Evolutionary conservation across 92 coral and sea anemone genomes (phyloP).

Genomic region (Palythoa grandis): DNA sequence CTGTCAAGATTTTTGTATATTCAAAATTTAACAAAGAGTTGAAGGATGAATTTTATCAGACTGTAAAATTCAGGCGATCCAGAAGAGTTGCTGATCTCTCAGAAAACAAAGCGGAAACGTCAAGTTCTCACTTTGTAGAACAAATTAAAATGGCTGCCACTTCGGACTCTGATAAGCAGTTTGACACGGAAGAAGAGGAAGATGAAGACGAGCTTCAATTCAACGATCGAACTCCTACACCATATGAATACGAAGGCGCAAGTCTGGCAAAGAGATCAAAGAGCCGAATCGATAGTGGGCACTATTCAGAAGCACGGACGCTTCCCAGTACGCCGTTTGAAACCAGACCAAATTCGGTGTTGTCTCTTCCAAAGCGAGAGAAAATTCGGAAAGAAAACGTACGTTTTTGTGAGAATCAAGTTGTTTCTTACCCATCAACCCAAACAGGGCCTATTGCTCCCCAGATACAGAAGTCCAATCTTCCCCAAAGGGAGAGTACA

Average conservation of each 20-base stretch:
- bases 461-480: background rate
- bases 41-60: constrained; percentile 9
- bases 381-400: constrained; percentile 31
- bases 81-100: constrained; percentile 3
- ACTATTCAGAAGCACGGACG: constrained; percentile 29
- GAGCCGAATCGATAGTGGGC: constrained; percentile 36
- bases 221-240: constrained; percentile 29
- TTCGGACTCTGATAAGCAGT: constrained; percentile 12
- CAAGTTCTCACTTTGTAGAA: background rate
- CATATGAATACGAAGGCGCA: background rate
- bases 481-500: background rate
- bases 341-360: constrained; percentile 1
- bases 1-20: constrained; percentile 27
- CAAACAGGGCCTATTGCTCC: background rate
- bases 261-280: background rate
- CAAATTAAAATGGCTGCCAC: background rate
- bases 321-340: constrained; percentile 24
- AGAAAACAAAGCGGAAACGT: background rate
- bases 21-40: constrained; percentile 21
- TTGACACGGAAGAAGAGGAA: constrained; percentile 39
- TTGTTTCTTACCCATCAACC: background rate
- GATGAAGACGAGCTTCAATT: constrained; percentile 31
- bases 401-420: constrained; percentile 14
- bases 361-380: constrained; percentile 3
- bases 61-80: constrained; percentile 21